These are phyloP conservation scores for Meandrusa payeni DNA, from an alignment of 2,888 invertebrate species.

Conservation along the genomic window DNA sequence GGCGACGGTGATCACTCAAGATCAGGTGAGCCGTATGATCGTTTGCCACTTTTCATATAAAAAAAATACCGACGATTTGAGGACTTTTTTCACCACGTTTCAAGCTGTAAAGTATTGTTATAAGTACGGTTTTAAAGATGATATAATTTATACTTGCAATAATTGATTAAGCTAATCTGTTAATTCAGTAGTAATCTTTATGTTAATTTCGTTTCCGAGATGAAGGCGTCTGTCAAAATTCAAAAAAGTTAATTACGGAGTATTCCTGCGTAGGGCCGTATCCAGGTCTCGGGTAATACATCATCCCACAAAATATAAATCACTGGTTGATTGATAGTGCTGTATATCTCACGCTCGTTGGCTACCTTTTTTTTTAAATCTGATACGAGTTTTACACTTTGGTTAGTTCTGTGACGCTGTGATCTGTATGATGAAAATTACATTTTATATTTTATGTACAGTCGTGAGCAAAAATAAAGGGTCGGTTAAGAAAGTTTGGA, in stretches of 20 bases:
- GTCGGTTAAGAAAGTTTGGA: too few relatives aligned
- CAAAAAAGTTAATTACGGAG: conserved; percentile 78
- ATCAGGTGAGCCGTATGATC: too few relatives aligned
- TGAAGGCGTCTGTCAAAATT: conserved; percentile 74
- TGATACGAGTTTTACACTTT: conserved; percentile 75
- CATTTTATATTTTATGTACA: too few relatives aligned
- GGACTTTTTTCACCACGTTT: too few relatives aligned
- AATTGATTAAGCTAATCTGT: conserved; percentile 31
- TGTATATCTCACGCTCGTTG: conserved; percentile 71
- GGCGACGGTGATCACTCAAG: too few relatives aligned
- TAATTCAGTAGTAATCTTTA: conserved; percentile 25
- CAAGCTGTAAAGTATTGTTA: too few relatives aligned
- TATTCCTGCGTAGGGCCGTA: conserved; percentile 61
- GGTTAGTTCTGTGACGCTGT: conserved; percentile 51
- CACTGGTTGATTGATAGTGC: conserved; percentile 76
- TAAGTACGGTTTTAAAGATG: too few relatives aligned
- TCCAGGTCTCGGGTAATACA: conserved; percentile 59
- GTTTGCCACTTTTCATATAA: too few relatives aligned
- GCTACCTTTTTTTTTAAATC: conserved; percentile 78
- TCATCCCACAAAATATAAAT: conserved; percentile 76
- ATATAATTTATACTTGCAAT: conserved; percentile 17
- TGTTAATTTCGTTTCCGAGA: conserved; percentile 38
- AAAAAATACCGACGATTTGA: too few relatives aligned
- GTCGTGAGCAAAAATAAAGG: too few relatives aligned
- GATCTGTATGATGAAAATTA: too few relatives aligned